Evolutionary conservation across 1,140 invertebrate species (phyloP).

Genomic region (Drosophila neocordata): DNA sequence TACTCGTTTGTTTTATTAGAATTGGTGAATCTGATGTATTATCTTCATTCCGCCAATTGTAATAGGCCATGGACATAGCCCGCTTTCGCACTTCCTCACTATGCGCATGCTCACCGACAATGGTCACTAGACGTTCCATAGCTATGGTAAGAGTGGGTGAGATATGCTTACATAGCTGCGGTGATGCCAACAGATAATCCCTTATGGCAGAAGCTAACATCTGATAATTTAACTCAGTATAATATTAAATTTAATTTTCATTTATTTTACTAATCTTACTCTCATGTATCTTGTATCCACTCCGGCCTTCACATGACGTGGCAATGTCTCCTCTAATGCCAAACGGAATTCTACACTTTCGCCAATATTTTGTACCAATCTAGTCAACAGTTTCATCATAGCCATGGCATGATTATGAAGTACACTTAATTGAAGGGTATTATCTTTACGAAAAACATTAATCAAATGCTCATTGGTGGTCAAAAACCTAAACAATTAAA

Average conservation of each 20-base stretch:
- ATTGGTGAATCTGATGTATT: not conserved
- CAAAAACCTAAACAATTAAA: constrained; percentile 23
- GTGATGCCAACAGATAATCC: constrained; percentile 26
- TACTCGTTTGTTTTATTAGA: not conserved
- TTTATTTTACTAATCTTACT: no score
- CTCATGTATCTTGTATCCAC: constrained; percentile 26
- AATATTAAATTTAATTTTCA: no score
- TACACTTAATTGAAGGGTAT: constrained; percentile 22
- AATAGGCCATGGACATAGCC: constrained; percentile 26
- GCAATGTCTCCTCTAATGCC: constrained; percentile 38
- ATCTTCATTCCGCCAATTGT: not conserved
- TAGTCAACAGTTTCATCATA: constrained; percentile 40
- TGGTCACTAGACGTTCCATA: constrained; percentile 14
- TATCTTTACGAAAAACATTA: constrained; percentile 22
- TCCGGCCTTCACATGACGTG: constrained; percentile 32
- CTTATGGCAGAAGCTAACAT: constrained; percentile 30
- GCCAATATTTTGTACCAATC: constrained; percentile 26
- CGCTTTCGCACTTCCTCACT: constrained; percentile 32
- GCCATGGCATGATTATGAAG: constrained; percentile 31
- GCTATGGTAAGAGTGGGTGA: constrained; percentile 24
- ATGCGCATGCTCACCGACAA: constrained; percentile 34
- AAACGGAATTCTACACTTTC: constrained; percentile 29
- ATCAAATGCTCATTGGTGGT: constrained; percentile 31
- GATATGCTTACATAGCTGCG: constrained; percentile 28
- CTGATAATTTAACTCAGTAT: no score